Evolutionary conservation across 1,140 invertebrate species (phyloP).

Genomic region (Aphidius ervi): DNA sequence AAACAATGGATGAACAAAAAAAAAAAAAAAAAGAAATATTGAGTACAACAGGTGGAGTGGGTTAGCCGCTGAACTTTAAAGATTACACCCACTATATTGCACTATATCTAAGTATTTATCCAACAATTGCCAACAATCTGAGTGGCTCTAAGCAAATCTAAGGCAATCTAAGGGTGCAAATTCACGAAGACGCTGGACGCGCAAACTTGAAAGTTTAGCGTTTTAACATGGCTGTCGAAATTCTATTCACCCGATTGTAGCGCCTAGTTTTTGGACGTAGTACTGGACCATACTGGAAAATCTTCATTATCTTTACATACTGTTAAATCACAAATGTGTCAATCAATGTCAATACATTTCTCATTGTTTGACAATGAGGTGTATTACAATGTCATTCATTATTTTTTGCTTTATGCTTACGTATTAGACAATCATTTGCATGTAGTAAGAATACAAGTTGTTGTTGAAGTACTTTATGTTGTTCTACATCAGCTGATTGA

Average conservation of each 20-base stretch:
- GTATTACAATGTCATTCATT: slow-evolving; percentile 82
- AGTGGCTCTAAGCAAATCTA: too few species aligned
- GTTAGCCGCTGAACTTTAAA: too few species aligned
- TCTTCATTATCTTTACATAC: slow-evolving; percentile 90
- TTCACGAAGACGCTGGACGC: too few species aligned
- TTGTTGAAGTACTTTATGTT: slow-evolving; percentile 97
- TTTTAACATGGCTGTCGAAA: too few species aligned
- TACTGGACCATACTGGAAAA: slow-evolving; percentile 91
- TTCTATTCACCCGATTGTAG: slow-evolving; percentile 95
- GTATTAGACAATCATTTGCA: slow-evolving; percentile 93
- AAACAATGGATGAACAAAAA: too few species aligned
- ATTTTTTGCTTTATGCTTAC: slow-evolving; percentile 74
- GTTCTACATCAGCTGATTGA: slow-evolving; percentile 79
- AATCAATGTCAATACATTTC: slow-evolving; percentile 85
- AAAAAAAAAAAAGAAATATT: too few species aligned
- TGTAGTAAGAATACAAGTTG: slow-evolving; percentile 94
- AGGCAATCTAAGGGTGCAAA: too few species aligned
- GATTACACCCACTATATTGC: too few species aligned
- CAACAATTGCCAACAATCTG: too few species aligned
- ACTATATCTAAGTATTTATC: too few species aligned
- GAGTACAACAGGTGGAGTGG: too few species aligned
- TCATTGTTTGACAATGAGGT: slow-evolving; percentile 98
- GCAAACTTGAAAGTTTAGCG: too few species aligned
- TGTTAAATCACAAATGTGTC: slow-evolving; percentile 71
- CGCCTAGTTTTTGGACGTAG: slow-evolving; percentile 96